These are phyloP conservation scores for Drosophila robusta DNA, from an alignment of 2,888 invertebrate species.

Conservation along the genomic window DNA sequence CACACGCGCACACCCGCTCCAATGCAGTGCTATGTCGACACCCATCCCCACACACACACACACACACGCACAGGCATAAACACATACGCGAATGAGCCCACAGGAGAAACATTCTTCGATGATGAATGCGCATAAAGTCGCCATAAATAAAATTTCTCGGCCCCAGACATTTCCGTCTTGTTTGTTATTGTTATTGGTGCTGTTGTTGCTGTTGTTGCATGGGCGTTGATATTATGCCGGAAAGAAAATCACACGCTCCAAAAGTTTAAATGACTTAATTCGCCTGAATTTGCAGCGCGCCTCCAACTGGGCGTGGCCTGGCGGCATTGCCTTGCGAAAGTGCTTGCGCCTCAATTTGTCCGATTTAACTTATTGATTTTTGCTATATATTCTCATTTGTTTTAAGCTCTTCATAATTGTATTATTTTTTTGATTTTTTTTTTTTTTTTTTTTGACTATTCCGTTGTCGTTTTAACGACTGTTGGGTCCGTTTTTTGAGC, in stretches of 20 bases:
- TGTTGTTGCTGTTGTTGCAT: constrained; percentile 32
- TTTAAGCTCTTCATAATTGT: constrained; percentile 44
- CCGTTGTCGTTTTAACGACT: constrained; percentile 11
- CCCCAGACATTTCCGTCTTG: constrained; percentile 50
- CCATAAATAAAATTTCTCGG: constrained; percentile 67
- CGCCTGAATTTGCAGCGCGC: constrained; percentile 49
- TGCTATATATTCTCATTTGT: constrained; percentile 11
- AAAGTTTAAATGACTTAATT: constrained; percentile 78
- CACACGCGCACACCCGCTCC: constrained; percentile 6
- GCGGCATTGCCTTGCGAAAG: constrained; percentile 4
- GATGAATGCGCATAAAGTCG: constrained; percentile 77
- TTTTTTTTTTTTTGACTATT: constrained; percentile 20
- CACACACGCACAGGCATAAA: constrained; percentile 6
- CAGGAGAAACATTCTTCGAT: constrained; percentile 46
- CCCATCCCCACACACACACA: constrained; percentile 13
- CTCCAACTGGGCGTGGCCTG: constrained; percentile 33
- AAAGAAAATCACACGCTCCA: constrained; percentile 75
- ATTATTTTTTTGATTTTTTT: constrained; percentile 9
- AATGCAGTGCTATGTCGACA: constrained; percentile 30
- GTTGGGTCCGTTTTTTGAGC: constrained; percentile 5
- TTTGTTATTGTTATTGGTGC: constrained; percentile 37
- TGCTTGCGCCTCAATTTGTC: constrained; percentile 30
- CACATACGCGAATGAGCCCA: constrained; percentile 9
- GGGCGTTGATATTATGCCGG: constrained; percentile 61
- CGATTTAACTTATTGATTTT: constrained; percentile 36